These are phyloP conservation scores for Cinclus mexicanus DNA, from an alignment of 2,113 vertebrate genomes.

Conservation along the genomic window DNA sequence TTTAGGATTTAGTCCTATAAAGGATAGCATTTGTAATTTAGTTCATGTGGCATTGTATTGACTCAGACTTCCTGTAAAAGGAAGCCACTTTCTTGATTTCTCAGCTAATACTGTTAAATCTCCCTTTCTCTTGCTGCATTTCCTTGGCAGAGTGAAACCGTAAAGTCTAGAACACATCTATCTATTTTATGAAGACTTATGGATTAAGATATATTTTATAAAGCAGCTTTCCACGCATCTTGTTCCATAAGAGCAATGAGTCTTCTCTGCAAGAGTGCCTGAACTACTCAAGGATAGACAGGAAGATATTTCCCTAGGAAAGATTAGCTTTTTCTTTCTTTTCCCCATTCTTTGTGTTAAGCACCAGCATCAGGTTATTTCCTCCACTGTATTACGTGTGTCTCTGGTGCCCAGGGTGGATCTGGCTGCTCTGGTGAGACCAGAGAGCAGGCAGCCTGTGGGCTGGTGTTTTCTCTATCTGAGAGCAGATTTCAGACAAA, in stretches of 20 bases:
- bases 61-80: neutral
- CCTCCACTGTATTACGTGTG: fast-evolving
- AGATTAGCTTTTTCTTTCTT: neutral
- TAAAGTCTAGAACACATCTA: neutral
- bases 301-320: neutral
- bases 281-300: neutral
- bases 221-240: fast-evolving
- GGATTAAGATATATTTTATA: neutral
- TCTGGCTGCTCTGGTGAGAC: neutral
- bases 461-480: neutral
- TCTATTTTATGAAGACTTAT: neutral
- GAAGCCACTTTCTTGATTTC: neutral
- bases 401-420: neutral
- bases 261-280: neutral
- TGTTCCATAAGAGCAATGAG: neutral
- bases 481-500: neutral
- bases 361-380: neutral
- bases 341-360: neutral
- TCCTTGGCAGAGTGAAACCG: neutral
- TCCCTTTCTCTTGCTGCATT: neutral
- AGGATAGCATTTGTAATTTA: neutral
- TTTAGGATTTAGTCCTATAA: neutral
- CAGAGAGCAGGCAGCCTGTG: neutral
- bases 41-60: neutral
- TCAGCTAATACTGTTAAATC: neutral